These are phyloP conservation scores for Zaprionus capensis DNA, from an alignment of 1,140 invertebrate genomes.

Conservation along the genomic window DNA sequence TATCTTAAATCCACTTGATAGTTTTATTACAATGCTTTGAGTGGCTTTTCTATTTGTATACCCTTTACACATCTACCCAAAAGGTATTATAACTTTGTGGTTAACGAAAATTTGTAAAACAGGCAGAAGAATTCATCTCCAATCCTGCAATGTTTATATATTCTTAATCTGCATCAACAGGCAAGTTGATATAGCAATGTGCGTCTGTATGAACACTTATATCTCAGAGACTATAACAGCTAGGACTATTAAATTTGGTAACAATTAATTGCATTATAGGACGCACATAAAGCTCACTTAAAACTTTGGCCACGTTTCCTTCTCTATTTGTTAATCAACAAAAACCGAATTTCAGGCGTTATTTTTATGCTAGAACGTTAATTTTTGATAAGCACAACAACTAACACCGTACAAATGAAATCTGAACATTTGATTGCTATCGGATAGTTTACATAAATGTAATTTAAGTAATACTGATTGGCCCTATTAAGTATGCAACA, in stretches of 20 bases:
- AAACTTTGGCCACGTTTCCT: not conserved
- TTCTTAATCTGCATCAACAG: no score
- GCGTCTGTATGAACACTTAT: not conserved
- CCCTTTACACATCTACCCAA: not conserved
- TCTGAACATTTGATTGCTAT: no score
- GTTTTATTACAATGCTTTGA: not conserved
- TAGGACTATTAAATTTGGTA: not conserved
- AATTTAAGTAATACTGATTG: no score
- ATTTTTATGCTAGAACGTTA: no score
- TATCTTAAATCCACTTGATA: constrained; percentile 1
- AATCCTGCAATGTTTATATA: not conserved
- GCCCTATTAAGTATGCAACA: no score
- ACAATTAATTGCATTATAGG: not conserved
- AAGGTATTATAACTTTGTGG: not conserved
- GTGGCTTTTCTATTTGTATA: not conserved
- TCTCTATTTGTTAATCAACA: no score
- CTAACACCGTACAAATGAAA: no score
- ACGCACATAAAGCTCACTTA: not conserved
- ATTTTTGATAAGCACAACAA: no score
- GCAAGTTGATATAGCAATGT: not conserved
- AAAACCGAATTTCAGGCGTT: no score
- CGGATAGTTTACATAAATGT: no score
- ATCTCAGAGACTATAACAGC: not conserved
- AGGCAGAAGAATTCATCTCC: no score
- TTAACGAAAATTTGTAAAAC: no score